Evolutionary conservation across 92 coral and sea anemone genomes (phyloP).

Genomic region (Anthopleura xanthogrammica): DNA sequence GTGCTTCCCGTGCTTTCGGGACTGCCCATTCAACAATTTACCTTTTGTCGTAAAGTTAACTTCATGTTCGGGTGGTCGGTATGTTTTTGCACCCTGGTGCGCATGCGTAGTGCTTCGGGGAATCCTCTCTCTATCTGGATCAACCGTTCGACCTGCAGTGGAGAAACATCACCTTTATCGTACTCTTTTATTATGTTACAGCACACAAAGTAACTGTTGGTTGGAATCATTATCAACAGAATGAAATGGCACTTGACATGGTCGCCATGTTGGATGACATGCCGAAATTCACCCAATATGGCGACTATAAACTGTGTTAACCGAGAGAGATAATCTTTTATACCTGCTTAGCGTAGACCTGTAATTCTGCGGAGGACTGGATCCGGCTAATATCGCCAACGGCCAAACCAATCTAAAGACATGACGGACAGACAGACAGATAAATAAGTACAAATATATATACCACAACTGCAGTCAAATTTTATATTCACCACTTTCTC

Average conservation of each 20-base stretch:
- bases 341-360: slow-evolving; percentile 44
- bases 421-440: not conserved
- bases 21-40: not conserved
- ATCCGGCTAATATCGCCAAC: slow-evolving; percentile 43
- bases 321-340: no score
- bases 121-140: slow-evolving; percentile 49
- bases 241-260: not conserved
- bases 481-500: no score
- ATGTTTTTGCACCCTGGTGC: slow-evolving; percentile 27
- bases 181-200: no score
- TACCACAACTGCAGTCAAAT: no score
- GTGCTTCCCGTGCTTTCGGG: no score
- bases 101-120: slow-evolving; percentile 32
- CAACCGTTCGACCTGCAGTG: slow-evolving; percentile 32
- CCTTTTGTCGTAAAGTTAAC: slow-evolving; percentile 25
- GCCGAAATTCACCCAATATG: not conserved
- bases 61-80: slow-evolving; percentile 33
- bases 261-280: no score
- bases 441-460: not conserved
- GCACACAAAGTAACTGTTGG: no score
- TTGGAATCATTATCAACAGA: not conserved
- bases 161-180: not conserved
- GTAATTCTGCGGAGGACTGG: slow-evolving; percentile 38
- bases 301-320: not conserved
- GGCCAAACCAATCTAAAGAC: slow-evolving; percentile 39